Percentiles rank a stretch among this genome's conserved stretches.
These are phyloP conservation scores for Fissipunctia ypsillon DNA, from an alignment of 2,888 invertebrate genomes.

Conservation along the genomic window DNA sequence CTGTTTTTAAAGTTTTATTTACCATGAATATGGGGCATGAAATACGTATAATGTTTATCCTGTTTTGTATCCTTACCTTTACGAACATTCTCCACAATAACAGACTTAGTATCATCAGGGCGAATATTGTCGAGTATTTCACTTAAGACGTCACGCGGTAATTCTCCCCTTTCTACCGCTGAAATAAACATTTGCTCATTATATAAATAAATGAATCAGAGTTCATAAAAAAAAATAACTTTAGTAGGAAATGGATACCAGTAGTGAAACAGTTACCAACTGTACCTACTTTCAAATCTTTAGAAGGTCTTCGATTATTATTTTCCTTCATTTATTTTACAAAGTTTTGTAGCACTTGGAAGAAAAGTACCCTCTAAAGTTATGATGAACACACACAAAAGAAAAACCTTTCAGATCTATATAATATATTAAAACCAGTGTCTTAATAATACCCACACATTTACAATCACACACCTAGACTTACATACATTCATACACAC, in stretches of 20 bases:
- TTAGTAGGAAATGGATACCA: too few relatives aligned
- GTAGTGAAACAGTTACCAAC: neutral
- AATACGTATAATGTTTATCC: too few relatives aligned
- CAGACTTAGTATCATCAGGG: constrained; percentile 27
- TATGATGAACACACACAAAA: neutral
- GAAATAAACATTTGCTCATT: neutral
- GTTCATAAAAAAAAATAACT: neutral
- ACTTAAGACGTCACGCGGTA: constrained; percentile 24
- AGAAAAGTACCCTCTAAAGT: neutral
- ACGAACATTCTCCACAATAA: constrained; percentile 27
- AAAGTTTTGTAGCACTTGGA: too few relatives aligned
- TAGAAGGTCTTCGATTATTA: too few relatives aligned
- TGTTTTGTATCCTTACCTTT: constrained; percentile 20
- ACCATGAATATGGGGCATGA: too few relatives aligned
- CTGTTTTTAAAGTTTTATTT: neutral
- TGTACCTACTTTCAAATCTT: neutral
- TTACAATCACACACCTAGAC: too few relatives aligned
- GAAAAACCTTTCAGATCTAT: too few relatives aligned
- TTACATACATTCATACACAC: too few relatives aligned
- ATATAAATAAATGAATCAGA: neutral
- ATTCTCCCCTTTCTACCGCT: constrained; percentile 36
- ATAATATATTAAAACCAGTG: too few relatives aligned
- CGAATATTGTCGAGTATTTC: constrained; percentile 27
- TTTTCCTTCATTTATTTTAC: too few relatives aligned
- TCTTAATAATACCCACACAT: too few relatives aligned